phyloP scores from a whole-genome alignment of 2,797 vertebrate species.

The Apogon talboti region DNA sequence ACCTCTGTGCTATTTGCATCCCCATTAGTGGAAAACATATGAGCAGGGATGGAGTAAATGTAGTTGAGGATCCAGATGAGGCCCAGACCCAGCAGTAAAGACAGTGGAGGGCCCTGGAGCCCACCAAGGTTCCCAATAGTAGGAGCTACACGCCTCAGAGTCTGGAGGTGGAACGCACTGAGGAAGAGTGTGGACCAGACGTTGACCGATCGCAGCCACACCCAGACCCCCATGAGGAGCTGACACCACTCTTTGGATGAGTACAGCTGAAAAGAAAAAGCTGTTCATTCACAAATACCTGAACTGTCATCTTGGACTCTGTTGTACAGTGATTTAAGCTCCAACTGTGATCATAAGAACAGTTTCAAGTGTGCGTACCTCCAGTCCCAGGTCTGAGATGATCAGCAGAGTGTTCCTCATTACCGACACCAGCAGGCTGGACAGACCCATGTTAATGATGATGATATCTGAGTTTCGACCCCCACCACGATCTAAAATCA shows the following conservation, averaged over 20 bases:
- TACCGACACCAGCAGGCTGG: conserved; percentile 84
- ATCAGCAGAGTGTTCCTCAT: conserved; percentile 81
- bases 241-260: conserved; percentile 79
- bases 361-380: conserved; percentile 66
- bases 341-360: not conserved
- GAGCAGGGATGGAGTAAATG: conserved; percentile 83
- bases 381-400: conserved; percentile 77
- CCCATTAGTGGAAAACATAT: conserved; percentile 80
- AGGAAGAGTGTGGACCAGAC: conserved; percentile 87
- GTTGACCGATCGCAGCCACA: conserved; percentile 85
- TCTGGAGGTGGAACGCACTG: conserved; percentile 85
- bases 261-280: conserved; percentile 66
- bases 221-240: conserved; percentile 86
- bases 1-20: conserved; percentile 84
- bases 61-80: conserved; percentile 83
- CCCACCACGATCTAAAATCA: conserved; percentile 57
- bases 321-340: too few relatives aligned
- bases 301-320: not conserved
- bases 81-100: conserved; percentile 67
- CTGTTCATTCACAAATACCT: conserved; percentile 5
- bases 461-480: conserved; percentile 83
- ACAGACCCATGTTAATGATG: conserved; percentile 85
- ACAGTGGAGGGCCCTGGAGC: conserved; percentile 51
- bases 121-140: conserved; percentile 27
- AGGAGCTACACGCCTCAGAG: conserved; percentile 78